These are phyloP conservation scores for Paralichthys olivaceus DNA, from an alignment of 2,113 vertebrate genomes.

Conservation along the genomic window DNA sequence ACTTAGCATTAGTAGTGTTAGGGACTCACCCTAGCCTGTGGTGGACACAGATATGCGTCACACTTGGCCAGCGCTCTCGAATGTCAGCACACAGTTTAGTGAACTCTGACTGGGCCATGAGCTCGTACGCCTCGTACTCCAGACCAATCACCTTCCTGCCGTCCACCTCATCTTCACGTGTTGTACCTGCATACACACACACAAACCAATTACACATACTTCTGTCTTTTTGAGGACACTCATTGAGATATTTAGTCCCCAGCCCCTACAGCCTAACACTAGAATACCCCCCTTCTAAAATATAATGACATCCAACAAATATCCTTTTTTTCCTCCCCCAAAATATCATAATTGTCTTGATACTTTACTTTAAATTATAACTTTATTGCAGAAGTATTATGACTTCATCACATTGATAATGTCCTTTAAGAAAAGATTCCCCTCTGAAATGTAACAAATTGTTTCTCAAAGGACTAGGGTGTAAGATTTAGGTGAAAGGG, in stretches of 20 bases:
- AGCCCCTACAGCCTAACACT: neutral
- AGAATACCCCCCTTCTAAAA: no score
- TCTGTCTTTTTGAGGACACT: neutral
- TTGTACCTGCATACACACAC: conserved; percentile 82
- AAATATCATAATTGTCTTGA: no score
- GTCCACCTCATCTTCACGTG: conserved; percentile 87
- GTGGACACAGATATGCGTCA: conserved; percentile 87
- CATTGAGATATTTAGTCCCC: neutral
- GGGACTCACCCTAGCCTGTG: conserved; percentile 90
- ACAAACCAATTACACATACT: neutral
- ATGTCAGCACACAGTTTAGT: conserved; percentile 87
- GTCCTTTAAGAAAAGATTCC: neutral
- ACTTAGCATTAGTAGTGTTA: neutral
- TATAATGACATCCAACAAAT: no score
- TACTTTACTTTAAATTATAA: neutral
- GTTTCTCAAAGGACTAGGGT: no score
- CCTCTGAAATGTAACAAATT: neutral
- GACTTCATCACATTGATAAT: neutral
- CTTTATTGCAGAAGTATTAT: neutral
- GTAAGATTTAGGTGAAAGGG: no score
- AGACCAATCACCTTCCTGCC: conserved; percentile 88
- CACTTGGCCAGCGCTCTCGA: conserved; percentile 86
- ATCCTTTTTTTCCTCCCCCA: no score
- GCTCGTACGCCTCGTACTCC: conserved; percentile 91
- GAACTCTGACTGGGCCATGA: conserved; percentile 91